These are phyloP conservation scores for Rhinichthys osculus DNA, from an alignment of 2,797 vertebrate species.

Conservation along the genomic window DNA sequence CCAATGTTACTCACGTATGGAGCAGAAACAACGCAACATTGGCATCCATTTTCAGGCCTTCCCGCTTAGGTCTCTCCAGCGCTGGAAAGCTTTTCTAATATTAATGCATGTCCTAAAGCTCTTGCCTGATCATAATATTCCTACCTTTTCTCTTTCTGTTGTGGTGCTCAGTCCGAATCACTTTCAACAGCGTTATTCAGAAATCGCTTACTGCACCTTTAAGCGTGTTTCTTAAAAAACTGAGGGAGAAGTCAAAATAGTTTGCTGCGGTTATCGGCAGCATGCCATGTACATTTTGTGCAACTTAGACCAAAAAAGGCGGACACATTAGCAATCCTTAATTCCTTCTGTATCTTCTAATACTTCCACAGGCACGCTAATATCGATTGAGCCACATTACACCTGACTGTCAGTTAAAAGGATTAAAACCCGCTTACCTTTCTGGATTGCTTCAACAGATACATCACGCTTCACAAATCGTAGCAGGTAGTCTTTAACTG, in stretches of 20 bases:
- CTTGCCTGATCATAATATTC: no score
- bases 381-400: conserved; percentile 29
- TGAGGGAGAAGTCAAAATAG: neutral
- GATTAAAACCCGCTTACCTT: conserved; percentile 40
- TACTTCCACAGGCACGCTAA: neutral
- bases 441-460: neutral
- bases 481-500: conserved; percentile 34
- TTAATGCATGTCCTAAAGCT: no score
- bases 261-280: neutral
- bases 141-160: no score
- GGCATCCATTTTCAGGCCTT: no score
- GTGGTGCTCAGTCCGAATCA: no score
- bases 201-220: no score
- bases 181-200: no score
- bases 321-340: neutral
- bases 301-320: neutral
- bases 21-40: no score
- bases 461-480: conserved; percentile 40
- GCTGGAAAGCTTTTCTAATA: no score
- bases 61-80: no score
- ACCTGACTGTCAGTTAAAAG: conserved; percentile 29
- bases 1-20: no score
- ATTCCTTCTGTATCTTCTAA: neutral
- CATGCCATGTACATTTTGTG: neutral
- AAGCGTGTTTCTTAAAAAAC: neutral